Conservation (phyloP, 23 tunicate species). For the Phallusia fumigata region DNA sequence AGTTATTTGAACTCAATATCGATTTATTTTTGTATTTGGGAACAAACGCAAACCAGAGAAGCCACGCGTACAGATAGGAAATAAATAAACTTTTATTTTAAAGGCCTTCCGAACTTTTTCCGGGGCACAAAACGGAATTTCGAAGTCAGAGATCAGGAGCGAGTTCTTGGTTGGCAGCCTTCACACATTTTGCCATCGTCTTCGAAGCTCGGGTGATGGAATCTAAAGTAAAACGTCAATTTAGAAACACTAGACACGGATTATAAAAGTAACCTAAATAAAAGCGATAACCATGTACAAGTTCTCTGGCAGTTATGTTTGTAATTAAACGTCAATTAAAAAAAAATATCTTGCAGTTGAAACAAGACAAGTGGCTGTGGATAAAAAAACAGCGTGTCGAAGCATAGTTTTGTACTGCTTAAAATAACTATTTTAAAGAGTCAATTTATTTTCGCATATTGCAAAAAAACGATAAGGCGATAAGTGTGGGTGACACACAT, state of each 20-base stretch:
- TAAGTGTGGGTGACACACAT: too few species aligned
- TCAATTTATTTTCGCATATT: neutral
- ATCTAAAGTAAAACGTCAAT: slow-evolving; percentile 41
- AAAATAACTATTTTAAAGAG: neutral
- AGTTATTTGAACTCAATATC: too few species aligned
- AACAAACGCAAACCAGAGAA: too few species aligned
- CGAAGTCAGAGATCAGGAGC: slow-evolving; percentile 45
- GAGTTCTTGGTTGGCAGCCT: slow-evolving; percentile 75
- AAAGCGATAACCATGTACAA: too few species aligned
- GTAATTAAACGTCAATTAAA: too few species aligned
- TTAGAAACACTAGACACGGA: too few species aligned
- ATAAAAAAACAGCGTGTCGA: too few species aligned
- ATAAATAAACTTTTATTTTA: slow-evolving; percentile 14
- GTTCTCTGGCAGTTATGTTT: too few species aligned
- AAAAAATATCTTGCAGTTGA: too few species aligned
- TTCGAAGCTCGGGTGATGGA: slow-evolving; percentile 85
- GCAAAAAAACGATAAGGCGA: neutral
- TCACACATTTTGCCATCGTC: slow-evolving; percentile 99
- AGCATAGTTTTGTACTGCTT: too few species aligned
- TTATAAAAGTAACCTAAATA: neutral
- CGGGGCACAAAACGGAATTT: neutral
- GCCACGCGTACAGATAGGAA: slow-evolving; percentile 9
- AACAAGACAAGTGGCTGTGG: too few species aligned
- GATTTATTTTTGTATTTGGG: too few species aligned
- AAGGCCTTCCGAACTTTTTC: neutral